A percentile compares a stretch with the other conserved stretches of the same genome.
Evolutionary conservation across 2,888 invertebrate species (phyloP).

Genomic region (Germaria angustata): DNA sequence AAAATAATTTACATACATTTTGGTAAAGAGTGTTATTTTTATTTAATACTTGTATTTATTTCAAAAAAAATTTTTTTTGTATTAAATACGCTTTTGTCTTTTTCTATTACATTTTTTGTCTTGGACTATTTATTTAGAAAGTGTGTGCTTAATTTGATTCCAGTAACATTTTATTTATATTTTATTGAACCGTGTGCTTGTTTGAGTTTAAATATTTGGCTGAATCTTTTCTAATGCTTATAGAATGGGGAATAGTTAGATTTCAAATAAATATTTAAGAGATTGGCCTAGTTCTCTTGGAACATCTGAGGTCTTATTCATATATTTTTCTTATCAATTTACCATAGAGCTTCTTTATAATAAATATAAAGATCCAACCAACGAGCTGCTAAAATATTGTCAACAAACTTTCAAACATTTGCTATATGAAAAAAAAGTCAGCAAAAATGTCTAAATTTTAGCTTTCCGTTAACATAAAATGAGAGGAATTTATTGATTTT

Average conservation of each 20-base stretch:
- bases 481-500: no score
- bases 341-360: no score
- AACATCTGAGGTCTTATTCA: no score
- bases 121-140: neutral
- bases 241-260: neutral
- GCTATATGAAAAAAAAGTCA: neutral
- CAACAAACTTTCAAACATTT: no score
- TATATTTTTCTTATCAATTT: no score
- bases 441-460: neutral
- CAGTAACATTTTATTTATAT: neutral
- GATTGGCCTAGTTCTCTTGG: no score
- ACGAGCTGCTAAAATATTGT: no score
- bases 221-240: neutral
- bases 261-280: neutral
- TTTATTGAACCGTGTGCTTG: neutral
- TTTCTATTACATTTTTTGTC: neutral
- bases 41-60: neutral
- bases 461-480: no score
- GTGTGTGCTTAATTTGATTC: constrained; percentile 6
- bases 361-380: no score
- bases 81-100: constrained; percentile 2
- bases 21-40: constrained; percentile 20
- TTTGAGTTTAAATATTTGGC: neutral
- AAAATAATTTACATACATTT: neutral
- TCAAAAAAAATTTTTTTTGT: neutral